phyloP scores from a whole-genome alignment of 2,888 invertebrate genomes.

The Xestia c-nigrum region DNA sequence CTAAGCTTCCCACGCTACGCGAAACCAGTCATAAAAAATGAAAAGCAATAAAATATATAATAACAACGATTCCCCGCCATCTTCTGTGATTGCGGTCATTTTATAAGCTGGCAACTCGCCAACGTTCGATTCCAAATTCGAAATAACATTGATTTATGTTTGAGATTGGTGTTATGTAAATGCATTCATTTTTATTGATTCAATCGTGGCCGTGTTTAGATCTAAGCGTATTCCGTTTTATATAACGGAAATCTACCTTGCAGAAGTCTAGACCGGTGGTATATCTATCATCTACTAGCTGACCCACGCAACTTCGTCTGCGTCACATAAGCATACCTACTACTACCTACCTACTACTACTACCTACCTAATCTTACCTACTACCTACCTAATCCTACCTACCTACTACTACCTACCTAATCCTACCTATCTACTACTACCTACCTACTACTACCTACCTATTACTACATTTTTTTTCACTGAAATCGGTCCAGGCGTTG shows the following conservation, averaged over 20 bases:
- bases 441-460: no score
- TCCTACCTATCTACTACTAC: no score
- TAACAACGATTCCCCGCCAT: constrained; percentile 23
- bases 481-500: no score
- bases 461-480: no score
- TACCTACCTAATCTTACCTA: no score
- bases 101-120: constrained; percentile 53
- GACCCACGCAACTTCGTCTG: no score
- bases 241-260: not conserved
- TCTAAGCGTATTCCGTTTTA: not conserved
- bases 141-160: constrained; percentile 53
- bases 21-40: constrained; percentile 12
- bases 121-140: constrained; percentile 44
- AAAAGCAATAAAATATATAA: constrained; percentile 30
- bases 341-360: no score
- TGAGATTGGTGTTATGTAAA: constrained; percentile 18
- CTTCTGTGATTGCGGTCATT: constrained; percentile 46
- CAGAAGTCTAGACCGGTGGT: no score
- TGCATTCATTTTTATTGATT: constrained; percentile 29
- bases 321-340: no score
- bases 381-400: no score
- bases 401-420: no score
- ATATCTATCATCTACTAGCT: no score
- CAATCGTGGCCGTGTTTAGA: not conserved
- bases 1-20: constrained; percentile 12